A percentile compares a stretch with the other conserved stretches of the same genome.
Evolutionary conservation across 2,797 vertebrate species (phyloP).

Genomic region (Acrossocheilus wenchowensis): DNA sequence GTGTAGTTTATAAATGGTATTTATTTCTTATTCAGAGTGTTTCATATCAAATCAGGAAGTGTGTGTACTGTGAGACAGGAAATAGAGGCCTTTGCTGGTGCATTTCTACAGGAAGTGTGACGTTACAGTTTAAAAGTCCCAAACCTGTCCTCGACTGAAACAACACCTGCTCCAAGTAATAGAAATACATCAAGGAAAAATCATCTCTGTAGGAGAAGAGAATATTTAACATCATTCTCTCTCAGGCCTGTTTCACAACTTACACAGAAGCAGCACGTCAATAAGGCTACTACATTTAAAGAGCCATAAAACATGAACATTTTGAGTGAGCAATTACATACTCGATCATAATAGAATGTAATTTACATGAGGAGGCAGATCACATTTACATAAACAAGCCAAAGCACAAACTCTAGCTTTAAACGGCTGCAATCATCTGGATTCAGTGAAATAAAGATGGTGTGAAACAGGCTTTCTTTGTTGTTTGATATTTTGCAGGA

Average conservation of each 20-base stretch:
- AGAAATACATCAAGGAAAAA: neutral
- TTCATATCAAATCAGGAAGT: slow-evolving; percentile 57
- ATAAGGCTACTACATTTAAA: neutral
- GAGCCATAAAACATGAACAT: neutral
- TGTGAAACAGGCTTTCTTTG: neutral
- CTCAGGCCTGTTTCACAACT: neutral
- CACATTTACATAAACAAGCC: neutral
- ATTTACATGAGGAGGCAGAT: neutral
- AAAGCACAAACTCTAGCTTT: neutral
- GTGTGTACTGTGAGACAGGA: slow-evolving; percentile 41
- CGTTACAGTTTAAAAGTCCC: slow-evolving; percentile 27
- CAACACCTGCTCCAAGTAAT: neutral
- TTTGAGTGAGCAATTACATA: neutral
- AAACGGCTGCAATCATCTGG: neutral
- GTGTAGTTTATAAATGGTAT: slow-evolving; percentile 67
- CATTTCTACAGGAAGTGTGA: slow-evolving; percentile 51
- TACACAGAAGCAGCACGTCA: neutral
- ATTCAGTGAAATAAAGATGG: neutral
- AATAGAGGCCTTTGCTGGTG: slow-evolving; percentile 40
- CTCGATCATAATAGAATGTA: no score
- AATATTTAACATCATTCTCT: neutral
- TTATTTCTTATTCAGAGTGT: slow-evolving; percentile 71
- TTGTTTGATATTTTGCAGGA: neutral
- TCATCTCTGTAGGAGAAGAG: slow-evolving; percentile 25
- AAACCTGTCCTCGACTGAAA: neutral